phyloP scores from a whole-genome alignment of 2,797 vertebrate genomes.

The Strix occidentalis region DNA sequence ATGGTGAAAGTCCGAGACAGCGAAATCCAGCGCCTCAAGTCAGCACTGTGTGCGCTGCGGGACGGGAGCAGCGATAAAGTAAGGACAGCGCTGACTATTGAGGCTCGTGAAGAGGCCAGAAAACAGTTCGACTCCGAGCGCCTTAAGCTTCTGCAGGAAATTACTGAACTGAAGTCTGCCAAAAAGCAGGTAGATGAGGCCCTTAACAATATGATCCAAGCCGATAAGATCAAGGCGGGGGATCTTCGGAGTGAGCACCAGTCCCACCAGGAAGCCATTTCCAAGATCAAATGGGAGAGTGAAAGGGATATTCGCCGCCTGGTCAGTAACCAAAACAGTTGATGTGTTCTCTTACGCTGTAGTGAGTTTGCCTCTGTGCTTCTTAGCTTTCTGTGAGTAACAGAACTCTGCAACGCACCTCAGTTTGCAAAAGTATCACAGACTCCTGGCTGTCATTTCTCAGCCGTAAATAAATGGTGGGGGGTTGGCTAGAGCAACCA shows the following conservation, averaged over 20 bases:
- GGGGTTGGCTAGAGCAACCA: neutral
- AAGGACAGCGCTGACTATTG: constrained; percentile 90
- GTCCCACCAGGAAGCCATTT: constrained; percentile 96
- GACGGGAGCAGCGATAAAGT: constrained; percentile 96
- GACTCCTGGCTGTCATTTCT: neutral
- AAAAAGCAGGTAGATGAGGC: constrained; percentile 98
- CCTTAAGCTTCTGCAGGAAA: constrained; percentile 95
- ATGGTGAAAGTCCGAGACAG: constrained; percentile 94
- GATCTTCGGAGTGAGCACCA: constrained; percentile 96
- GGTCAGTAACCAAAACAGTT: constrained; percentile 76
- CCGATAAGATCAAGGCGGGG: constrained; percentile 97
- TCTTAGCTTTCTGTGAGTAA: neutral
- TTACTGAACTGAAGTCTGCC: constrained; percentile 86
- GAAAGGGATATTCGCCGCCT: constrained; percentile 94
- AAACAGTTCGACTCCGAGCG: constrained; percentile 96
- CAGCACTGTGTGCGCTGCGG: constrained; percentile 87
- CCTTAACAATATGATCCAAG: constrained; percentile 94
- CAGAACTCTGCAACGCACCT: neutral
- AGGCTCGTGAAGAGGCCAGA: constrained; percentile 96
- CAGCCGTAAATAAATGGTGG: neutral
- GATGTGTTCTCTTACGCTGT: neutral
- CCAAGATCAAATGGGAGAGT: constrained; percentile 98
- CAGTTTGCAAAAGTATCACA: neutral
- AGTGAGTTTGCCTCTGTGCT: neutral
- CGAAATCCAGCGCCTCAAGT: constrained; percentile 94